A percentile compares a stretch with the other conserved stretches of the same genome.
phyloP scores from a whole-genome alignment of 2,797 vertebrate genomes.

The Anguilla megastoma region DNA sequence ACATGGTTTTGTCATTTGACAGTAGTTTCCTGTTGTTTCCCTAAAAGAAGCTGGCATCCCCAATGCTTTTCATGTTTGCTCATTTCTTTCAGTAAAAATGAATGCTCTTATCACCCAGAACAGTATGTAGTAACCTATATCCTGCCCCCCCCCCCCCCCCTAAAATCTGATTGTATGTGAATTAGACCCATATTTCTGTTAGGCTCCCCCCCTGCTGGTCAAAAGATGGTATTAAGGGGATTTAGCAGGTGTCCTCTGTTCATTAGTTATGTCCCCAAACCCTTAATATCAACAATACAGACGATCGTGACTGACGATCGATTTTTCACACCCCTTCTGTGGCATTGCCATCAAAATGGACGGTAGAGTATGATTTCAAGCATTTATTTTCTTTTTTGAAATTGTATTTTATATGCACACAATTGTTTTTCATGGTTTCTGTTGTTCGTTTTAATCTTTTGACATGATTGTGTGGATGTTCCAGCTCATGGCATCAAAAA shows the following conservation, averaged over 20 bases:
- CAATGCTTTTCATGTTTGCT: background rate
- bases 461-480: constrained; percentile 77
- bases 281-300: constrained; percentile 34
- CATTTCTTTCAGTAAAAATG: background rate
- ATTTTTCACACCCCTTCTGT: background rate
- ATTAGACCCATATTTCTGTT: constrained; percentile 26
- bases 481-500: constrained; percentile 71
- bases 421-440: constrained; percentile 54
- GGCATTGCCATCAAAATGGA: constrained; percentile 4
- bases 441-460: constrained; percentile 72
- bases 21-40: background rate
- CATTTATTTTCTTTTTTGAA: constrained; percentile 34
- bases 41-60: background rate
- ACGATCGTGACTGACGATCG: constrained; percentile 4
- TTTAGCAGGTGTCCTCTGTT: constrained; percentile 20
- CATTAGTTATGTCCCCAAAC: constrained; percentile 15
- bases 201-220: constrained; percentile 31
- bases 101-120: background rate
- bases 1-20: background rate
- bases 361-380: background rate
- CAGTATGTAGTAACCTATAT: background rate
- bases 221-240: background rate
- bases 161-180: background rate
- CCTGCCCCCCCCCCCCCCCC: background rate
- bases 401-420: constrained; percentile 38